These are phyloP conservation scores for Thaumetopoea pityocampa DNA, from an alignment of 1,140 invertebrate genomes.

Conservation along the genomic window DNA sequence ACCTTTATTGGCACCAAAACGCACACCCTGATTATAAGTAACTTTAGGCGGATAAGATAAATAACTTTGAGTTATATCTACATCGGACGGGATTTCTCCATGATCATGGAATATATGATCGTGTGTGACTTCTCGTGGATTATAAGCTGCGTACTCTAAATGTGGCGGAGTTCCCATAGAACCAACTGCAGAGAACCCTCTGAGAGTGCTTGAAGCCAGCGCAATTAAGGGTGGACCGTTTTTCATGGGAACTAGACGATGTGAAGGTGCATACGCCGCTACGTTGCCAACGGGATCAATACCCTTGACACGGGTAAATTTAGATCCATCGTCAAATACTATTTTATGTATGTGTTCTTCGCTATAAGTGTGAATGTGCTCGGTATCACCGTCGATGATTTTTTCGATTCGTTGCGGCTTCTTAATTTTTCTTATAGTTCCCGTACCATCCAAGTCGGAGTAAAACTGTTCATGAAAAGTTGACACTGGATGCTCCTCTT, in stretches of 20 bases:
- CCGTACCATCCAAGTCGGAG: conserved; percentile 57
- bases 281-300: conserved; percentile 41
- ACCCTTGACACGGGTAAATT: conserved; percentile 35
- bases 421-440: conserved; percentile 61
- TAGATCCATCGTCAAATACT: conserved; percentile 49
- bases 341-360: conserved; percentile 73
- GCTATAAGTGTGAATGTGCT: conserved; percentile 72
- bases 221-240: conserved; percentile 42
- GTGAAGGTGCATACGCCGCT: conserved; percentile 29
- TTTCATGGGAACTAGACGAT: conserved; percentile 43
- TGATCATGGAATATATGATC: conserved; percentile 73
- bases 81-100: conserved; percentile 57
- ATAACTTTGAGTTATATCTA: conserved; percentile 48
- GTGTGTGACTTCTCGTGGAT: conserved; percentile 66
- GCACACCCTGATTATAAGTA: conserved; percentile 57
- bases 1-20: conserved; percentile 32
- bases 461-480: conserved; percentile 71
- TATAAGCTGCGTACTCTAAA: conserved; percentile 63
- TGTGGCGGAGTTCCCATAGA: conserved; percentile 49
- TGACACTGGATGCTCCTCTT: conserved; percentile 58
- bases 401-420: conserved; percentile 72
- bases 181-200: conserved; percentile 37
- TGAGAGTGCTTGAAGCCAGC: conserved; percentile 35
- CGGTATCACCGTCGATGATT: conserved; percentile 70
- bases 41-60: conserved; percentile 49